Conservation (phyloP, 2,888 invertebrate genomes). For the Epinotia bilunana region DNA sequence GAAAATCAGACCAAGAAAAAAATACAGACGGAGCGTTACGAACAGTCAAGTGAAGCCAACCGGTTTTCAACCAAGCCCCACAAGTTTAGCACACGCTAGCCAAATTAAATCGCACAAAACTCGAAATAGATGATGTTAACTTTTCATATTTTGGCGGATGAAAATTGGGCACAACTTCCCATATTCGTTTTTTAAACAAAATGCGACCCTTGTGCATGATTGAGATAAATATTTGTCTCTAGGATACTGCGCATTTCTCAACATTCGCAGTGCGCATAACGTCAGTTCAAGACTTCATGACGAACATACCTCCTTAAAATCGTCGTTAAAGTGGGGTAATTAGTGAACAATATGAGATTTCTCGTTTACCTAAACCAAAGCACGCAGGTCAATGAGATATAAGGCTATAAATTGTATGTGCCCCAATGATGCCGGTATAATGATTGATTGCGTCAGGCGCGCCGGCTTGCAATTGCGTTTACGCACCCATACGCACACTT, state of each 20-base stretch:
- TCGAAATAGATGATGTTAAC: too few species aligned
- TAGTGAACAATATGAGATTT: not conserved
- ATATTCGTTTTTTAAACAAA: too few species aligned
- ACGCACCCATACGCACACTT: slow-evolving; percentile 42
- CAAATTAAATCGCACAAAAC: too few species aligned
- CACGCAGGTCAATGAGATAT: slow-evolving; percentile 15
- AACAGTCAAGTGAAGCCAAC: too few species aligned
- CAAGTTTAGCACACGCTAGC: too few species aligned
- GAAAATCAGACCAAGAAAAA: too few species aligned
- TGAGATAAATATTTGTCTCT: not conserved
- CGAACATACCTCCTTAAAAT: not conserved
- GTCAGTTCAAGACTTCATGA: not conserved
- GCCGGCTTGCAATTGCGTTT: slow-evolving; percentile 47
- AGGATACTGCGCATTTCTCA: not conserved
- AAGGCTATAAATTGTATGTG: slow-evolving; percentile 25
- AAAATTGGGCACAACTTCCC: too few species aligned
- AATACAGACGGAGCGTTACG: too few species aligned
- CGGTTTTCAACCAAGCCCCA: too few species aligned
- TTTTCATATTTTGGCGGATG: too few species aligned
- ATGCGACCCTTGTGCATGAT: too few species aligned
- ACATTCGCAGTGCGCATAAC: not conserved
- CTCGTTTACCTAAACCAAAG: not conserved
- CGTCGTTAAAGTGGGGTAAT: not conserved
- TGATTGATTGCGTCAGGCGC: slow-evolving; percentile 60
- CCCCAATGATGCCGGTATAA: slow-evolving; percentile 53